A percentile compares a stretch with the other conserved stretches of the same genome.
These are phyloP conservation scores for Nibea albiflora DNA, from an alignment of 2,113 vertebrate genomes.

Conservation along the genomic window DNA sequence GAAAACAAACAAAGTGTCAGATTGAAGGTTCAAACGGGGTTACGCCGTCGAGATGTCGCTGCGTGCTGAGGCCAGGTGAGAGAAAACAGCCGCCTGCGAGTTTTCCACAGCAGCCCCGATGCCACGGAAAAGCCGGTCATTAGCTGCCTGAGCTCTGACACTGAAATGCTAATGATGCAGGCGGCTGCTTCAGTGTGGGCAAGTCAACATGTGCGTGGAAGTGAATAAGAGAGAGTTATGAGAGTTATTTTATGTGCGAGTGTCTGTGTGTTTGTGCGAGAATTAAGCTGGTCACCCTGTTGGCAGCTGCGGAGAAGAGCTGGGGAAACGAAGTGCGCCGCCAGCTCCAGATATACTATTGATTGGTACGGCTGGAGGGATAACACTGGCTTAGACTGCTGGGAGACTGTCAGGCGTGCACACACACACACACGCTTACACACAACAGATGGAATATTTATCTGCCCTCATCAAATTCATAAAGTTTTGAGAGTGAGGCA, in stretches of 20 bases:
- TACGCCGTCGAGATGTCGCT: slow-evolving; percentile 1
- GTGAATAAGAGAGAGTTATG: slow-evolving; percentile 63
- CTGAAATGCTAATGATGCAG: slow-evolving; percentile 64
- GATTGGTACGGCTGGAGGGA: slow-evolving; percentile 79
- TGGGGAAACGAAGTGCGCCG: slow-evolving; percentile 60
- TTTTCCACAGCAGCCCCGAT: slow-evolving; percentile 45
- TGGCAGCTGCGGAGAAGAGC: slow-evolving; percentile 73
- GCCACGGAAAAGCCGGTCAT: slow-evolving; percentile 44
- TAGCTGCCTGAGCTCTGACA: slow-evolving; percentile 44
- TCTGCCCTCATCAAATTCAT: slow-evolving; percentile 79
- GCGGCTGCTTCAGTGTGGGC: slow-evolving; percentile 48
- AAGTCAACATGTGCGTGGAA: slow-evolving; percentile 48
- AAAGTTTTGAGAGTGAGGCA: slow-evolving; percentile 76
- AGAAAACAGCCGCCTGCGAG: slow-evolving; percentile 41
- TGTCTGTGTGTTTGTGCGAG: slow-evolving; percentile 46
- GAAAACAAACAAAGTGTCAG: neutral
- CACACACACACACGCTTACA: slow-evolving; percentile 28
- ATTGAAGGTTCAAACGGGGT: neutral
- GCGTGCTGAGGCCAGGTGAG: slow-evolving; percentile 13
- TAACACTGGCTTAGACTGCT: slow-evolving; percentile 79
- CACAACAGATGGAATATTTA: slow-evolving; percentile 83
- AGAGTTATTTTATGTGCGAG: slow-evolving; percentile 56
- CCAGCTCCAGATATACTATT: slow-evolving; percentile 79
- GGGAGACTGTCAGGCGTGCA: slow-evolving; percentile 68
- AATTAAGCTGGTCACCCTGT: slow-evolving; percentile 74